phyloP scores from a whole-genome alignment of 2,888 invertebrate species.

The Monochamus alternatus region DNA sequence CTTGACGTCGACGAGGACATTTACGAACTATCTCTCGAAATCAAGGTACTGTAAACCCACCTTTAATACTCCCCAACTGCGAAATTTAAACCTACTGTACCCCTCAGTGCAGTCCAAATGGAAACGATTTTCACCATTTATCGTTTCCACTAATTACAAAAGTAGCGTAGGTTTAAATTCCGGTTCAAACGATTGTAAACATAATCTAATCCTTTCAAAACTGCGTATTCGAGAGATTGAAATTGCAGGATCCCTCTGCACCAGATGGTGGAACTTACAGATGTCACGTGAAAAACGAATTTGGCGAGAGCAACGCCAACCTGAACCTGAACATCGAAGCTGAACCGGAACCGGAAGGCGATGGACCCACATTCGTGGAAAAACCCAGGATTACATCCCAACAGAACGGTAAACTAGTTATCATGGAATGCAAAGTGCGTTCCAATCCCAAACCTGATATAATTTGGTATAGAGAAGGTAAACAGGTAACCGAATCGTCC shows the following conservation, averaged over 20 bases:
- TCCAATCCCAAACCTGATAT: slow-evolving; percentile 89
- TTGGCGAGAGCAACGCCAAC: slow-evolving; percentile 97
- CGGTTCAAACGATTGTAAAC: too few relatives aligned
- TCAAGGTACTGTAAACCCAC: slow-evolving; percentile 74
- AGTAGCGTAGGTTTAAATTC: too few relatives aligned
- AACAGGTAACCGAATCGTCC: slow-evolving; percentile 84
- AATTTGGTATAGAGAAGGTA: slow-evolving; percentile 87
- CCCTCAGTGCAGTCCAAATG: too few relatives aligned
- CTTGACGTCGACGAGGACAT: slow-evolving; percentile 86
- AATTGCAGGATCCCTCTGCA: slow-evolving; percentile 82
- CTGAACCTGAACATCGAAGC: slow-evolving; percentile 98
- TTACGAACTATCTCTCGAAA: slow-evolving; percentile 89
- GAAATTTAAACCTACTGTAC: background rate
- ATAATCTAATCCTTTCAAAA: too few relatives aligned
- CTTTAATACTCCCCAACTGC: background rate
- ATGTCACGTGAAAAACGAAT: slow-evolving; percentile 96
- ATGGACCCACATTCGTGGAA: slow-evolving; percentile 94
- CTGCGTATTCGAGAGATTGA: too few relatives aligned
- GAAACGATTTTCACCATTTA: too few relatives aligned
- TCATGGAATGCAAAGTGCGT: slow-evolving; percentile 87
- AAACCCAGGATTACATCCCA: slow-evolving; percentile 91
- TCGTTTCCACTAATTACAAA: too few relatives aligned
- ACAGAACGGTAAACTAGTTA: slow-evolving; percentile 86
- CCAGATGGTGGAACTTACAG: slow-evolving; percentile 91
- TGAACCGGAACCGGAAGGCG: slow-evolving; percentile 93